These are phyloP conservation scores for Schlechtendalia chinensis DNA, from an alignment of 1,140 invertebrate species.

Conservation along the genomic window DNA sequence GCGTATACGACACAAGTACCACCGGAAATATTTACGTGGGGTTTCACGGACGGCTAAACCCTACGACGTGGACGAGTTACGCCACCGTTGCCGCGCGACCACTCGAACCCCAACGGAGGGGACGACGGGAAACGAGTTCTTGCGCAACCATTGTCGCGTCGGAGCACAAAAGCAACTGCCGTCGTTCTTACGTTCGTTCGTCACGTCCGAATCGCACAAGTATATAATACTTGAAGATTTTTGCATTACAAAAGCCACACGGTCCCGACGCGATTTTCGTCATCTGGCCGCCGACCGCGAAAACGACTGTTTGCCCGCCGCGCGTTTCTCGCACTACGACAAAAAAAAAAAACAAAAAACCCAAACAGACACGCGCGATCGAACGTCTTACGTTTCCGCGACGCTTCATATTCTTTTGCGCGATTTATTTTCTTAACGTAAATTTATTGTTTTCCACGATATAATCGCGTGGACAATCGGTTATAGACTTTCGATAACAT, in stretches of 20 bases:
- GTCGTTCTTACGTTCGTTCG: background rate
- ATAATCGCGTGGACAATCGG: too few species aligned
- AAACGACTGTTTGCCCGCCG: background rate
- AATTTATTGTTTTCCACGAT: too few species aligned
- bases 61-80: constrained; percentile 37
- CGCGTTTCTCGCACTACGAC: background rate
- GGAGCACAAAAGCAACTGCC: background rate
- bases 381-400: too few species aligned
- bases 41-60: constrained; percentile 38
- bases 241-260: constrained; percentile 11
- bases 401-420: too few species aligned
- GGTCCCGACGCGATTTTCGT: background rate
- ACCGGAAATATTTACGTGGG: constrained; percentile 30
- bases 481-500: too few species aligned
- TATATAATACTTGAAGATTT: constrained; percentile 21
- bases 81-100: constrained; percentile 36
- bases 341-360: background rate
- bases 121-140: constrained; percentile 30
- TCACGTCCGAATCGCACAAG: background rate
- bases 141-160: background rate
- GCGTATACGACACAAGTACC: background rate
- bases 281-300: background rate
- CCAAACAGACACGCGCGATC: too few species aligned
- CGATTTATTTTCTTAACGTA: too few species aligned
- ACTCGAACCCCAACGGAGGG: constrained; percentile 31